phyloP scores from a whole-genome alignment of 2,113 vertebrate genomes.

The Sakesphorus luctuosus region DNA sequence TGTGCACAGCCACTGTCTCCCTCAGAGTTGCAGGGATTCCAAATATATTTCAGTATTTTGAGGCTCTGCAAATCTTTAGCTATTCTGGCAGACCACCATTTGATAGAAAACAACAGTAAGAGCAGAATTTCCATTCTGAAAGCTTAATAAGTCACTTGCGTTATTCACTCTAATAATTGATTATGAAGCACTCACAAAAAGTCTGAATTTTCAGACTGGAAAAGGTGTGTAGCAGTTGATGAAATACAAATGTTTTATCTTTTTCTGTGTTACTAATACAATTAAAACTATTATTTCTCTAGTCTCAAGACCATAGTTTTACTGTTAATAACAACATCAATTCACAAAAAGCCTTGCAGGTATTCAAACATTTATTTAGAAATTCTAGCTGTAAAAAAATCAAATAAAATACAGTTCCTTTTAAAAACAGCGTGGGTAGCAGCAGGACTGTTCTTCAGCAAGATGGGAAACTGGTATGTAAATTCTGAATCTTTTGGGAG shows the following conservation, averaged over 20 bases:
- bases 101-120: conserved; percentile 47
- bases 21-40: conserved; percentile 13
- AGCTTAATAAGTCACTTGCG: neutral
- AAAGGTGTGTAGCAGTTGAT: neutral
- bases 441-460: neutral
- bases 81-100: conserved; percentile 38
- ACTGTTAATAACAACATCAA: neutral
- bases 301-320: neutral
- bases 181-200: neutral
- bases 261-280: neutral
- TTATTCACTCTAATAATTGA: neutral
- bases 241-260: neutral
- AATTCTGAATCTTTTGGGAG: neutral
- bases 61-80: conserved; percentile 58
- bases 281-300: neutral
- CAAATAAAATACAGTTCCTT: neutral
- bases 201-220: neutral
- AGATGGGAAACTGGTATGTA: neutral
- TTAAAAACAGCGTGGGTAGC: neutral
- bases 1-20: neutral
- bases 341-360: neutral
- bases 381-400: neutral
- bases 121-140: conserved; percentile 37
- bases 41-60: conserved; percentile 55
- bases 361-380: neutral